A percentile compares a stretch with the other conserved stretches of the same genome.
phyloP scores from a whole-genome alignment of 2,113 vertebrate genomes.

The Syngnathus floridae region DNA sequence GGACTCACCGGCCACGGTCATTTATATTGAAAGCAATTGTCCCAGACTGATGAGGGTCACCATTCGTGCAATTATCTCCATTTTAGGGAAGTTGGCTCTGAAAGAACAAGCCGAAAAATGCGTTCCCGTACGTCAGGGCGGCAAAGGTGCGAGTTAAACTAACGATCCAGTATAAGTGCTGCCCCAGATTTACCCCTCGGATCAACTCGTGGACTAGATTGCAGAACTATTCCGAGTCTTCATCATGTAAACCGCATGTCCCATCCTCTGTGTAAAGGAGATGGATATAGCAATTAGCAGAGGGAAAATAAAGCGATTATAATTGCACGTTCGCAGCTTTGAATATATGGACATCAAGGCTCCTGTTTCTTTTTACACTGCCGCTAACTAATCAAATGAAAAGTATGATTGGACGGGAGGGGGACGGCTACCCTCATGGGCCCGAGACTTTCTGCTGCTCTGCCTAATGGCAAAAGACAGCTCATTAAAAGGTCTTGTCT shows the following conservation, averaged over 20 bases:
- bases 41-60: not conserved
- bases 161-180: too few species aligned
- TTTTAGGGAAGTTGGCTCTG: not conserved
- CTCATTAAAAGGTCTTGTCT: conserved; percentile 54
- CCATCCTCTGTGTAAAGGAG: not conserved
- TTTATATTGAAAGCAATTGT: not conserved
- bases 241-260: not conserved
- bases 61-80: not conserved
- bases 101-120: not conserved
- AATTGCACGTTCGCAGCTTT: conserved; percentile 6
- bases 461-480: conserved; percentile 45
- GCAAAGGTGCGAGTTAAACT: too few species aligned
- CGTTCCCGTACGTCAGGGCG: too few species aligned
- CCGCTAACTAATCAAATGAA: not conserved
- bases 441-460: conserved; percentile 20
- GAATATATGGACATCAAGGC: conserved; percentile 33
- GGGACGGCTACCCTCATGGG: conserved; percentile 22
- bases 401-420: not conserved
- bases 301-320: conserved; percentile 38
- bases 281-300: conserved; percentile 56
- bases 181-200: not conserved
- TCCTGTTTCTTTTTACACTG: conserved; percentile 8
- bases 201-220: not conserved
- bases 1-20: not conserved
- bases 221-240: not conserved